phyloP scores from a whole-genome alignment of 1,140 invertebrate species.

The Carposina sasakii region DNA sequence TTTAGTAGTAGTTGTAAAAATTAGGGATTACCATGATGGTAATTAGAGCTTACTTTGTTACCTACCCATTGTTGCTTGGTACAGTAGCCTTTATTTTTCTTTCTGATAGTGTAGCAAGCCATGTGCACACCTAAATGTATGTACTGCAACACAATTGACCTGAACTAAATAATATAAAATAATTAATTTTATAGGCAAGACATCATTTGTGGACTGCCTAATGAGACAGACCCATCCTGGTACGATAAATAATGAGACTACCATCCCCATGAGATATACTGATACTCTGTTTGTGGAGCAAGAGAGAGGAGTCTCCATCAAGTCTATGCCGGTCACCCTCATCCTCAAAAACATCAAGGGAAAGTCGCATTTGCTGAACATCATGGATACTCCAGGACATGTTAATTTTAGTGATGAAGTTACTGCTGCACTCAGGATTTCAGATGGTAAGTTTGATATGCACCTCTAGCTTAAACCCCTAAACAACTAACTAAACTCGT shows the following conservation, averaged over 20 bases:
- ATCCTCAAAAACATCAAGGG: slow-evolving; percentile 94
- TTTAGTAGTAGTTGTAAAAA: no score
- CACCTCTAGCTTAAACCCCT: no score
- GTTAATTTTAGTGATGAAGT: slow-evolving; percentile 99
- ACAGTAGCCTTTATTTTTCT: no score
- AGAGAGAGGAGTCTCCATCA: slow-evolving; percentile 97
- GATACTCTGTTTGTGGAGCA: slow-evolving; percentile 98
- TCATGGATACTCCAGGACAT: slow-evolving; percentile 99
- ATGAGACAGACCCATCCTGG: slow-evolving; percentile 97
- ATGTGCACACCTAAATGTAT: no score
- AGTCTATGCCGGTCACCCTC: slow-evolving; percentile 95
- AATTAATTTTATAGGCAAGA: slow-evolving; percentile 79
- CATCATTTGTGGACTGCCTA: slow-evolving; percentile 97
- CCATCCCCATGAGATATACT: slow-evolving; percentile 87
- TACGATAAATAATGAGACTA: slow-evolving; percentile 76
- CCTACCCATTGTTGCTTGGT: no score
- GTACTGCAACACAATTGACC: no score
- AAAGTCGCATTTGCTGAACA: slow-evolving; percentile 96
- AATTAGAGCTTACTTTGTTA: no score
- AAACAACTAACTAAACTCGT: no score
- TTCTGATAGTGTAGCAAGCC: no score
- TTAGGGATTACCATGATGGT: no score
- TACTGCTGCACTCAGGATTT: slow-evolving; percentile 95
- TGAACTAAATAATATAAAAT: slow-evolving; percentile 6
- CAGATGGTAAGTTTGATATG: slow-evolving; percentile 83